A percentile compares a stretch with the other conserved stretches of the same genome.
These are phyloP conservation scores for Azorinus chamasolen DNA, from an alignment of 2,888 invertebrate species.

Conservation along the genomic window DNA sequence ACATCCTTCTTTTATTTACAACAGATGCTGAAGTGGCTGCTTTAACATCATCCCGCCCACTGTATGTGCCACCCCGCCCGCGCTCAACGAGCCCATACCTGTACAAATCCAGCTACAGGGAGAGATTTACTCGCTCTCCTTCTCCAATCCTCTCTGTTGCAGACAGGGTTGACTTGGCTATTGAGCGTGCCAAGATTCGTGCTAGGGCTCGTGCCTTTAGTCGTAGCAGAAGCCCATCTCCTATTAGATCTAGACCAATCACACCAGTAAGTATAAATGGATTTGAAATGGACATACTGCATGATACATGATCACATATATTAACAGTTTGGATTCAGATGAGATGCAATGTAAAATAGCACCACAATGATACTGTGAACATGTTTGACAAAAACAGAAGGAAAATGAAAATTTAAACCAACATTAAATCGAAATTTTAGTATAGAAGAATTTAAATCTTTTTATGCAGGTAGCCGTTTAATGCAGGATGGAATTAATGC, in stretches of 20 bases:
- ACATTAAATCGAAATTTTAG: too few species aligned
- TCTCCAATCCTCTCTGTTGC: constrained; percentile 31
- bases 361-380: too few species aligned
- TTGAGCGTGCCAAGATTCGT: constrained; percentile 45
- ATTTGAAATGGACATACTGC: too few species aligned
- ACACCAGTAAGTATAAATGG: constrained; percentile 32
- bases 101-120: constrained; percentile 64
- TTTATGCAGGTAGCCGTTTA: too few species aligned
- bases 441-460: too few species aligned
- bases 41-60: constrained; percentile 61
- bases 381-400: too few species aligned
- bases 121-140: constrained; percentile 48
- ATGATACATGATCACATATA: too few species aligned
- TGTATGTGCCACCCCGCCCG: constrained; percentile 54
- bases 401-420: too few species aligned
- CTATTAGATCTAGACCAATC: constrained; percentile 39
- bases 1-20: too few species aligned
- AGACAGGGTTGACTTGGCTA: constrained; percentile 47
- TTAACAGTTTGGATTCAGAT: too few species aligned
- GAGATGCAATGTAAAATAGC: too few species aligned
- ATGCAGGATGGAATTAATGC: too few species aligned
- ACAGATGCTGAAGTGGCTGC: constrained; percentile 81
- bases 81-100: constrained; percentile 75
- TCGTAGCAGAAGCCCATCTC: constrained; percentile 50
- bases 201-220: constrained; percentile 28